Percentiles rank a stretch among this genome's conserved stretches.
Conservation (phyloP, 2,113 vertebrate genomes). For the Chrysochloris asiatica region DNA sequence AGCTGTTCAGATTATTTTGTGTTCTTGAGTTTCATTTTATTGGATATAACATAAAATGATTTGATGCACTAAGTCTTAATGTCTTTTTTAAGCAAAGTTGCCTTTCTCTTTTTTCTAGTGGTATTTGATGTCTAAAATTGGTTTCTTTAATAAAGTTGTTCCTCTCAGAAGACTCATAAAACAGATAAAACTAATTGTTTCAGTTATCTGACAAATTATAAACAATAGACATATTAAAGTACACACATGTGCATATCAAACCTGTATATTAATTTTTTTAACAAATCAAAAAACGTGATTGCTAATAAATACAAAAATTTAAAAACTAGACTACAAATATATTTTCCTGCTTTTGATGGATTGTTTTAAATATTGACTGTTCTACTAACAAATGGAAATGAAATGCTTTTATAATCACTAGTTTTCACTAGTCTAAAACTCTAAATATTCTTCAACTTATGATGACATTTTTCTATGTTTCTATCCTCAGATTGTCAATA, state of each 20-base stretch:
- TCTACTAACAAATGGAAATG: slow-evolving; percentile 30
- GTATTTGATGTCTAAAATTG: background rate
- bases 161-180: background rate
- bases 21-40: slow-evolving; percentile 28
- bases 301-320: slow-evolving; percentile 17
- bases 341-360: background rate
- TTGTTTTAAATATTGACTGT: slow-evolving; percentile 43
- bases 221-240: slow-evolving; percentile 36
- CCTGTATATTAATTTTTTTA: background rate
- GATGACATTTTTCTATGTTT: background rate
- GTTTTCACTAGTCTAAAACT: slow-evolving; percentile 29
- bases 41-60: background rate
- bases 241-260: background rate
- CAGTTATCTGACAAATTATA: slow-evolving; percentile 2
- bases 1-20: slow-evolving; percentile 1
- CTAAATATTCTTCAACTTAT: background rate
- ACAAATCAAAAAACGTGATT: background rate
- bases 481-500: background rate
- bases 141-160: slow-evolving; percentile 26
- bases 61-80: background rate
- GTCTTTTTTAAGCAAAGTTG: slow-evolving; percentile 26
- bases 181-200: background rate
- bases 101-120: background rate
- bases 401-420: slow-evolving; percentile 38
- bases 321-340: background rate